Conservation (phyloP, 2,113 vertebrate genomes). For the Axis porcinus region DNA sequence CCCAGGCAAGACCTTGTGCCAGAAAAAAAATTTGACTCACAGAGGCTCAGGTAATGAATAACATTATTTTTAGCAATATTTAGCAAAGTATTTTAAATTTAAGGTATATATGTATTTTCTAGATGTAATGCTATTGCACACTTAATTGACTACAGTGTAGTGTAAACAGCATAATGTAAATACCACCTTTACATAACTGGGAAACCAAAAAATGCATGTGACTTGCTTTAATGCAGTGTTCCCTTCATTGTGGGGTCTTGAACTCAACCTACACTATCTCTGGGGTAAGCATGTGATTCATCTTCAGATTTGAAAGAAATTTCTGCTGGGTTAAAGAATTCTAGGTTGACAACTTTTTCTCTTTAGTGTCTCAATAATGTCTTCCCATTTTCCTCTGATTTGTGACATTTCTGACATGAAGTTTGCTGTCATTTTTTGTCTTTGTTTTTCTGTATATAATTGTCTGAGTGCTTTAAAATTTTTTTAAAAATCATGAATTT, state of each 20-base stretch:
- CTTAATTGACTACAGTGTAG: not conserved
- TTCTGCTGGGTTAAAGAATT: not conserved
- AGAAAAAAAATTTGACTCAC: not conserved
- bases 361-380: not conserved
- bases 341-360: not conserved
- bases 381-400: not conserved
- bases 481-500: not conserved
- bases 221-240: not conserved
- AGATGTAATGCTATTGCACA: not conserved
- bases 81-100: not conserved
- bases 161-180: not conserved
- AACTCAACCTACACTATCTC: not conserved
- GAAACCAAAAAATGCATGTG: not conserved
- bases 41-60: not conserved
- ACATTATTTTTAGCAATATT: not conserved
- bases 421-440: not conserved
- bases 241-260: not conserved
- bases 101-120: not conserved
- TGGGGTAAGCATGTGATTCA: not conserved
- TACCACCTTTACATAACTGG: not conserved
- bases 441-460: slow-evolving; percentile 13
- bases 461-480: not conserved
- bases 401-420: not conserved
- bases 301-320: not conserved
- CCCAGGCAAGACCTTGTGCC: not conserved